phyloP scores from a whole-genome alignment of 2,888 invertebrate species.

The Cybosia mesomella region DNA sequence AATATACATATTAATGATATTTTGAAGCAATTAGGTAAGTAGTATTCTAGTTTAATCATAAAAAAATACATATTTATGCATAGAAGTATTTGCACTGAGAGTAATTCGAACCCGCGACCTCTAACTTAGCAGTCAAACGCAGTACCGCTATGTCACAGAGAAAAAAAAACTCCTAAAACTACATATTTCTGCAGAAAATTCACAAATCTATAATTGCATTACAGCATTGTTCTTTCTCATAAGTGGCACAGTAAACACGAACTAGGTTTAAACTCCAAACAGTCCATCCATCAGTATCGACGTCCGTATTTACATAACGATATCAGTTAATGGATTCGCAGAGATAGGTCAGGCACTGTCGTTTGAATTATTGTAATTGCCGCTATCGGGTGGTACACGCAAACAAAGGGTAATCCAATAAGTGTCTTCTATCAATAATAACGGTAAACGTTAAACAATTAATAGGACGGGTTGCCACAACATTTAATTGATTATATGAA shows the following conservation, averaged over 20 bases:
- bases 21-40: too few species aligned
- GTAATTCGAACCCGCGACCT: too few species aligned
- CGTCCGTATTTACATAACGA: constrained; percentile 47
- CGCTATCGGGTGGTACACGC: constrained; percentile 34
- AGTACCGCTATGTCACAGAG: too few species aligned
- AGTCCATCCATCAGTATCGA: constrained; percentile 44
- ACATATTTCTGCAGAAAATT: too few species aligned
- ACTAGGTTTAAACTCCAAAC: neutral
- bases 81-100: too few species aligned
- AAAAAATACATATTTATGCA: too few species aligned
- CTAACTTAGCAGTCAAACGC: too few species aligned
- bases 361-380: constrained; percentile 75
- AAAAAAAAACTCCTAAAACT: too few species aligned
- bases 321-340: constrained; percentile 64
- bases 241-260: neutral
- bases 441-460: constrained; percentile 8
- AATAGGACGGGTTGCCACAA: neutral
- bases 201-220: too few species aligned
- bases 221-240: too few species aligned
- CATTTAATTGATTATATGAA: neutral
- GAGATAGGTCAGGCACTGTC: constrained; percentile 67
- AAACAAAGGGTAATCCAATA: constrained; percentile 35
- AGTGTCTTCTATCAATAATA: constrained; percentile 12
- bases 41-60: too few species aligned
- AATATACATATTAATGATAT: too few species aligned